Percentiles rank a stretch among this genome's conserved stretches.
phyloP scores from a whole-genome alignment of 1,140 invertebrate genomes.

The Chionoecetes opilio region DNA sequence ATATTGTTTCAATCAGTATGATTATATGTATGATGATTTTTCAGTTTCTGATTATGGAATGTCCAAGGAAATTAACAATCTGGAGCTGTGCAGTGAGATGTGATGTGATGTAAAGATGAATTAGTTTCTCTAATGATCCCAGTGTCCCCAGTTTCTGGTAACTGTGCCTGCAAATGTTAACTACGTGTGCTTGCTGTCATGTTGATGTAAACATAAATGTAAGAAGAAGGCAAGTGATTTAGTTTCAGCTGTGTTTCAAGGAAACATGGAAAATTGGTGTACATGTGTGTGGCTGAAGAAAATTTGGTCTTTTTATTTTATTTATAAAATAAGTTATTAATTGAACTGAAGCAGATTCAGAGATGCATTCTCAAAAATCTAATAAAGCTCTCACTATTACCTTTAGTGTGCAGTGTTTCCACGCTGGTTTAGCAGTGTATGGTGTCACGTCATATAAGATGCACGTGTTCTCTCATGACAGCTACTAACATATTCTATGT shows the following conservation, averaged over 20 bases:
- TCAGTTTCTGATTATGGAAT: neutral
- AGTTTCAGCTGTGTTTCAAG: neutral
- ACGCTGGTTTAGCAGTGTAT: neutral
- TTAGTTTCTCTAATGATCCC: neutral
- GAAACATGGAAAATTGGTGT: neutral
- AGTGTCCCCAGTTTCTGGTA: neutral
- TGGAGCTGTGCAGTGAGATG: neutral
- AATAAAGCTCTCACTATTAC: neutral
- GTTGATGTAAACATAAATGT: constrained; percentile 9
- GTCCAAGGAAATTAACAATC: neutral
- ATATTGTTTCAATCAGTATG: neutral
- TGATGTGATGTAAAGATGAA: constrained; percentile 29
- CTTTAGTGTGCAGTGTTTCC: neutral
- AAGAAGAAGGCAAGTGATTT: neutral
- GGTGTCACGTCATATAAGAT: neutral
- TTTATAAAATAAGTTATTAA: neutral
- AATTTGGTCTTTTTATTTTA: no score
- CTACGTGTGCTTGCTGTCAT: constrained; percentile 17
- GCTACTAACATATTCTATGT: neutral
- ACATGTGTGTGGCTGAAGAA: neutral
- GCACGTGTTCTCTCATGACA: neutral
- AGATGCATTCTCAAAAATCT: neutral
- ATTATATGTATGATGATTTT: neutral
- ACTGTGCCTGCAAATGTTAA: constrained; percentile 29
- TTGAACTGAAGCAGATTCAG: neutral